Percentiles rank a stretch among this genome's conserved stretches.
Conservation (phyloP, 2,797 vertebrate species). For the Cichlasoma orientale region DNA sequence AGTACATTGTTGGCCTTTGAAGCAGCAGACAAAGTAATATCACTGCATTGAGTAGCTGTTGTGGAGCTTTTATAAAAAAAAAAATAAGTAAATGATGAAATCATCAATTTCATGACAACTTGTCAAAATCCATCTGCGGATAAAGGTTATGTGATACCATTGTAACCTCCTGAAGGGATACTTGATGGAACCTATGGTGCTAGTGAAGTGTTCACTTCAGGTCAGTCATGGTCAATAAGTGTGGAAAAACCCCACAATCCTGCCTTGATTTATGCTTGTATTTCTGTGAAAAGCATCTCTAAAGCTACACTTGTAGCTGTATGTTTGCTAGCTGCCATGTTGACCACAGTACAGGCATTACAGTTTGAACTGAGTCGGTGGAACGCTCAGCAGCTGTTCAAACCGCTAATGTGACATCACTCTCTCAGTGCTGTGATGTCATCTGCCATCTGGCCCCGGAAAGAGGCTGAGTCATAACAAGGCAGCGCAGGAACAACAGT, state of each 20-base stretch:
- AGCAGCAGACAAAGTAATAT: background rate
- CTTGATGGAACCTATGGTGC: background rate
- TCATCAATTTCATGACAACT: background rate
- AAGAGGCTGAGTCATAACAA: conserved; percentile 20
- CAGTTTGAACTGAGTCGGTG: conserved; percentile 14
- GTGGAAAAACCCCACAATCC: background rate
- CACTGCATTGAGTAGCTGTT: background rate
- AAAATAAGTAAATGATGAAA: background rate
- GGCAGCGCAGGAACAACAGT: conserved; percentile 12
- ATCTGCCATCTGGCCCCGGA: conserved; percentile 62
- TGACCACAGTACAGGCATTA: conserved; percentile 23
- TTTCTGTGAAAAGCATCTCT: background rate
- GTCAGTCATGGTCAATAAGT: background rate
- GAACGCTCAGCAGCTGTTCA: conserved; percentile 61
- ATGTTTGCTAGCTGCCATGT: conserved; percentile 13
- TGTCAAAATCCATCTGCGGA: background rate
- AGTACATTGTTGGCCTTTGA: background rate
- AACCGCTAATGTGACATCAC: conserved; percentile 51
- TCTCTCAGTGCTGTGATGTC: conserved; percentile 54
- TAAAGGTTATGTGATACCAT: background rate
- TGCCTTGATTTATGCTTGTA: background rate
- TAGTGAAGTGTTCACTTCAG: background rate
- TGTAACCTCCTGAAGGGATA: background rate
- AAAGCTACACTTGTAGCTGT: background rate
- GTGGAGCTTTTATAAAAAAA: background rate